Evolutionary conservation across 2,113 vertebrate genomes (phyloP).

Genomic region (Lipophrys pholis): DNA sequence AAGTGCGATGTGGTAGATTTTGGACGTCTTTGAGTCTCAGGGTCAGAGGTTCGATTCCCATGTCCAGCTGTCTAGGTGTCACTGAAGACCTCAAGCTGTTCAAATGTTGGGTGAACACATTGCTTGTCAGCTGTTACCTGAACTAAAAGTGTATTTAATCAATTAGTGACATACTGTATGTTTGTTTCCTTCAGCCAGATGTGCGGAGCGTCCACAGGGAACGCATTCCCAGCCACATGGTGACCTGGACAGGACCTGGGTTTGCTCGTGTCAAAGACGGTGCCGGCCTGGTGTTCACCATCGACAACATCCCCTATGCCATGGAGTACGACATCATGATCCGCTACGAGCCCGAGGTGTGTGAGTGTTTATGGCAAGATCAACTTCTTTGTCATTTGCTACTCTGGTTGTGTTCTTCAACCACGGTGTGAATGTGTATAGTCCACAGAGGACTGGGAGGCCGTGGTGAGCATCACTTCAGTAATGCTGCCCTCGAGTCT

Average conservation of each 20-base stretch:
- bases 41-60: too few species aligned
- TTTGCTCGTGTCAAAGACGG: conserved; percentile 87
- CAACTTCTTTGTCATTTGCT: too few species aligned
- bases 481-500: conserved; percentile 84
- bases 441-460: conserved; percentile 92
- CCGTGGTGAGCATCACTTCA: conserved; percentile 85
- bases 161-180: background rate
- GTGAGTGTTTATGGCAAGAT: conserved; percentile 20
- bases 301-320: conserved; percentile 84
- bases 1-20: too few species aligned
- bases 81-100: too few species aligned
- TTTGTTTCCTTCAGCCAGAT: conserved; percentile 75
- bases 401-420: background rate
- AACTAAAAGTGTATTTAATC: too few species aligned
- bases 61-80: too few species aligned
- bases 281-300: conserved; percentile 87
- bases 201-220: conserved; percentile 80
- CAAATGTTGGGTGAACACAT: too few species aligned
- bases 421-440: conserved; percentile 59
- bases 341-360: conserved; percentile 88
- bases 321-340: conserved; percentile 92
- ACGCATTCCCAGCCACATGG: conserved; percentile 69
- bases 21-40: too few species aligned
- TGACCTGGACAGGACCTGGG: conserved; percentile 86
- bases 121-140: too few species aligned